phyloP scores from a whole-genome alignment of 2,797 vertebrate species.

The Heteromormyrus szaboi region DNA sequence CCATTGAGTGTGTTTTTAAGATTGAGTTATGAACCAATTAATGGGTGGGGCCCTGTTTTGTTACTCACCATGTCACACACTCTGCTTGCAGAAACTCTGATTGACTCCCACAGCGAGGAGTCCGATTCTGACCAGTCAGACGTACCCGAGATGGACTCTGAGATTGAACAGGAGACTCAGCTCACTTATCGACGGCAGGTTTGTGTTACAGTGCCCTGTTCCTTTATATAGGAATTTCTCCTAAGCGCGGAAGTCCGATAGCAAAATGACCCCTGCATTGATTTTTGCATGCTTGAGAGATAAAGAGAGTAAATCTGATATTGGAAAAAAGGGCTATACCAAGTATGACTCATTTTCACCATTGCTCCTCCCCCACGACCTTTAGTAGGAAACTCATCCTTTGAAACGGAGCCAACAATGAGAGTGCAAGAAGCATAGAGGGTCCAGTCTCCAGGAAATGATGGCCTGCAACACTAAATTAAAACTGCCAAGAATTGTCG shows the following conservation, averaged over 20 bases:
- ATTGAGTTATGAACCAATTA: not conserved
- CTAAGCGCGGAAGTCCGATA: not conserved
- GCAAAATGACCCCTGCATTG: not conserved
- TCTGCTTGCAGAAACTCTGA: constrained; percentile 73
- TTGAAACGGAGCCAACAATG: not conserved
- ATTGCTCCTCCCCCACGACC: not conserved
- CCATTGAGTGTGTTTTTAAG: not conserved
- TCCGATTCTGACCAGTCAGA: constrained; percentile 97
- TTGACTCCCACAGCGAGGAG: constrained; percentile 93
- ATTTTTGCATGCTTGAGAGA: not conserved
- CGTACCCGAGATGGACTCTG: constrained; percentile 96
- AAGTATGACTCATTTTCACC: not conserved
- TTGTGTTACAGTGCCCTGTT: constrained; percentile 19
- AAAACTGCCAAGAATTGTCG: constrained; percentile 1
- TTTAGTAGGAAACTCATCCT: not conserved
- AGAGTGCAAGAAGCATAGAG: not conserved
- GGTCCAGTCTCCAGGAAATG: not conserved
- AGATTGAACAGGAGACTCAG: constrained; percentile 97
- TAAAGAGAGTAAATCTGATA: not conserved
- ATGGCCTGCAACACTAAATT: not conserved
- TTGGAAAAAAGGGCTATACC: not conserved
- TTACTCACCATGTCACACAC: not conserved
- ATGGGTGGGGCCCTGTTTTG: not conserved
- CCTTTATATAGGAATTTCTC: not conserved
- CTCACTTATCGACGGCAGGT: constrained; percentile 92